Conservation (phyloP, 1,140 invertebrate species). For the Atta colombica region DNA sequence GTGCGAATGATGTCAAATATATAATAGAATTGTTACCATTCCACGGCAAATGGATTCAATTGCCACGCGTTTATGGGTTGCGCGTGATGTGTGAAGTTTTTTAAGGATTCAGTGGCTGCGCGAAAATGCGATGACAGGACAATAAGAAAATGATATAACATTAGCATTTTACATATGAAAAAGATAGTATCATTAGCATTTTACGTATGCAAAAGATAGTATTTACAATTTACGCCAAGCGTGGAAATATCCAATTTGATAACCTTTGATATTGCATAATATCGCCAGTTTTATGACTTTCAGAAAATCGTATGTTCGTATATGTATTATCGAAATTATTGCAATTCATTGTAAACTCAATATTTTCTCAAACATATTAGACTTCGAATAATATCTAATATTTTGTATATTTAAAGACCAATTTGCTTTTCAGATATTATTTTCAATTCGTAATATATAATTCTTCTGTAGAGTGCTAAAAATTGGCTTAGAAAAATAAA, state of each 20-base stretch:
- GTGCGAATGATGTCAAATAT: conserved; percentile 45
- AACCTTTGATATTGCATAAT: conserved; percentile 50
- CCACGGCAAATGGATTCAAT: conserved; percentile 34
- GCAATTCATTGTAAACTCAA: background rate
- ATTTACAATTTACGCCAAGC: background rate
- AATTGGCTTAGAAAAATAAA: background rate
- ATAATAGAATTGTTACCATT: conserved; percentile 49
- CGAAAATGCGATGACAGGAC: background rate
- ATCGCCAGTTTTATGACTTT: background rate
- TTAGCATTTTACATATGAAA: background rate
- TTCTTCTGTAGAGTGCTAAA: background rate
- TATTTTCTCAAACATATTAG: background rate
- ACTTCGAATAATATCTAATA: background rate
- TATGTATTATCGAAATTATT: background rate
- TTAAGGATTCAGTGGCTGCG: background rate
- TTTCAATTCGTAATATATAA: background rate
- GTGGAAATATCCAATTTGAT: conserved; percentile 36
- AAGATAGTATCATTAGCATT: conserved; percentile 6
- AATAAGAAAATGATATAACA: conserved; percentile 1
- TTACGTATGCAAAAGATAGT: background rate
- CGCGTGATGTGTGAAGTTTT: background rate
- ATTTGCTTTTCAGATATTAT: background rate
- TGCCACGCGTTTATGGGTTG: background rate
- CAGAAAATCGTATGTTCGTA: background rate
- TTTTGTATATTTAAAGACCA: background rate